phyloP scores from a whole-genome alignment of 2,888 invertebrate species.

The Spilarctia lutea region DNA sequence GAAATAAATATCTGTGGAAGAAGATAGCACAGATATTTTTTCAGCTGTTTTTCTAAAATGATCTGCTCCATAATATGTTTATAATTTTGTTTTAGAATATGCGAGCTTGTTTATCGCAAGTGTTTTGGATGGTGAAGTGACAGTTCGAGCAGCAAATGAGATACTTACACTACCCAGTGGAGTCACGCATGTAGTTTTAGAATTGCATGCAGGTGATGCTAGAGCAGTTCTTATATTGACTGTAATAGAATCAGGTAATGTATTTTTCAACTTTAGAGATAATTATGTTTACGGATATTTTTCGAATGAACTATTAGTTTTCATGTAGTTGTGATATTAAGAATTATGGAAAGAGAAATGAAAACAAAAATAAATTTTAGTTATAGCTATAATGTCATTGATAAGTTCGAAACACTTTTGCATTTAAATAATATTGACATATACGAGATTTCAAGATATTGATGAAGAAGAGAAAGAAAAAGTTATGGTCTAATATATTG shows the following conservation, averaged over 20 bases:
- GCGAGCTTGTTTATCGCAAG: conserved; percentile 58
- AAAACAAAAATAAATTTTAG: too few species aligned
- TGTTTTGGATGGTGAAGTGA: conserved; percentile 53
- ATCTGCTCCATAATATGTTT: background rate
- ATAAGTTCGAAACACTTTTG: too few species aligned
- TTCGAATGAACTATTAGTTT: background rate
- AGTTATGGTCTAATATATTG: too few species aligned
- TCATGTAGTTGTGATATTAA: too few species aligned
- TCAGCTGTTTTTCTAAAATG: background rate
- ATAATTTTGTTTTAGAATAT: conserved; percentile 52
- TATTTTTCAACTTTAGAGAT: background rate
- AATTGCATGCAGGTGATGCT: conserved; percentile 62
- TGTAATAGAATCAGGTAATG: conserved; percentile 42
- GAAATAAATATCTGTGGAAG: too few species aligned
- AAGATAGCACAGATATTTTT: background rate
- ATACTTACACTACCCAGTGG: conserved; percentile 55
- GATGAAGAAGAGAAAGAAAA: too few species aligned
- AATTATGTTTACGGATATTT: background rate
- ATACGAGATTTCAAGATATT: too few species aligned
- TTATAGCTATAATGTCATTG: too few species aligned
- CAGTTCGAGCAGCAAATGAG: conserved; percentile 46
- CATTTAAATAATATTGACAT: too few species aligned
- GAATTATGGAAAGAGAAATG: too few species aligned
- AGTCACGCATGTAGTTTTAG: conserved; percentile 58
- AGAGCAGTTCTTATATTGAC: conserved; percentile 61